Conservation (phyloP, 2,113 vertebrate genomes). For the Asarcornis scutulata region DNA sequence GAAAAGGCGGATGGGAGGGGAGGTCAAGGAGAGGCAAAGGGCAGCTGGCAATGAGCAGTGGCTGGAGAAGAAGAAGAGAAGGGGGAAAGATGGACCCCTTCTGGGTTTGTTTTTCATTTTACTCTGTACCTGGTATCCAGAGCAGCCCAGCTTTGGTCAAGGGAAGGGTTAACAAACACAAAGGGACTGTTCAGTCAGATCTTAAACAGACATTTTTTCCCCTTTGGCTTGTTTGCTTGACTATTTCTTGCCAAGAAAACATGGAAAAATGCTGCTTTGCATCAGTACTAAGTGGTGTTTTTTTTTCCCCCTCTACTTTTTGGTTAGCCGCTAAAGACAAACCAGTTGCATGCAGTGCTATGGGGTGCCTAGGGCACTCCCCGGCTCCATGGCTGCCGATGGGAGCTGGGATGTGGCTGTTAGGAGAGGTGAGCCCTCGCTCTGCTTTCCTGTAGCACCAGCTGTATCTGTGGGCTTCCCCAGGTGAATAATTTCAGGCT, state of each 20-base stretch:
- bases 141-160: neutral
- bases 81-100: accelerated
- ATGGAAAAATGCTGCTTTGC: constrained; percentile 6
- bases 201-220: neutral
- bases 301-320: neutral
- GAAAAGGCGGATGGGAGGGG: neutral
- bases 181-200: neutral
- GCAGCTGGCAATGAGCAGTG: neutral
- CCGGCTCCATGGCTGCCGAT: neutral
- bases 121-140: neutral
- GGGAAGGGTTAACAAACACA: neutral
- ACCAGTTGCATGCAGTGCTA: neutral
- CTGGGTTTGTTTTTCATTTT: neutral
- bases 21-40: neutral
- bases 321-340: neutral
- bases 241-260: constrained; percentile 5
- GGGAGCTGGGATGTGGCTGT: neutral
- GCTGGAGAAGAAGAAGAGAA: neutral
- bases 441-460: accelerated
- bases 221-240: neutral
- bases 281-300: neutral
- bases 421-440: neutral
- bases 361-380: neutral
- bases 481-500: neutral
- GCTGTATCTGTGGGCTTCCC: accelerated